Percentiles rank a stretch among this genome's conserved stretches.
phyloP scores from a whole-genome alignment of 2,888 invertebrate genomes.

The Amorpha juglandis region DNA sequence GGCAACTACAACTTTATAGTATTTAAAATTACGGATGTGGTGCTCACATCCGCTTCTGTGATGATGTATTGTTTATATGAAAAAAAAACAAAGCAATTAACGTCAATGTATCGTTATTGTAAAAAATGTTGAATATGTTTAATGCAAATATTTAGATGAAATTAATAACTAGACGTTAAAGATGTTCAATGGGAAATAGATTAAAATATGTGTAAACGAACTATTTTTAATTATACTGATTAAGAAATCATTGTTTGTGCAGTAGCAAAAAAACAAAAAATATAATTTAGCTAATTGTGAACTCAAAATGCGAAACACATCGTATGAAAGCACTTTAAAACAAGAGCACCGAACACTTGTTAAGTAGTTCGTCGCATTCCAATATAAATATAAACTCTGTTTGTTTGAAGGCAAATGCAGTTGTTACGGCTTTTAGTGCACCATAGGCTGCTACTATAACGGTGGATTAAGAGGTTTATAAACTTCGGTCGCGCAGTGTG shows the following conservation, averaged over 20 bases:
- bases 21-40: slow-evolving; percentile 26
- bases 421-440: slow-evolving; percentile 68
- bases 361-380: slow-evolving; percentile 68
- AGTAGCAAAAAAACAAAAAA: neutral
- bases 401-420: slow-evolving; percentile 70
- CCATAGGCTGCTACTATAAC: slow-evolving; percentile 56
- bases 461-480: slow-evolving; percentile 64
- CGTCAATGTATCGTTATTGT: neutral
- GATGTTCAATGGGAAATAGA: neutral
- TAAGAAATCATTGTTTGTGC: neutral
- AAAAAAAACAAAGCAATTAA: slow-evolving; percentile 2
- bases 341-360: slow-evolving; percentile 59
- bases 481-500: slow-evolving; percentile 58
- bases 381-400: slow-evolving; percentile 66
- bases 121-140: neutral
- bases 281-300: neutral
- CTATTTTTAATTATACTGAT: too few relatives aligned
- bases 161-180: neutral
- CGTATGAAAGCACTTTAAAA: slow-evolving; percentile 64
- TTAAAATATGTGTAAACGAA: too few relatives aligned
- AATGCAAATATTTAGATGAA: too few relatives aligned
- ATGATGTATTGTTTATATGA: slow-evolving; percentile 21
- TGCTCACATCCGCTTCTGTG: slow-evolving; percentile 17
- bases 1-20: slow-evolving; percentile 13
- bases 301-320: slow-evolving; percentile 34